A percentile compares a stretch with the other conserved stretches of the same genome.
Evolutionary conservation across 2,113 vertebrate species (phyloP).

Genomic region (Lates calcarifer): DNA sequence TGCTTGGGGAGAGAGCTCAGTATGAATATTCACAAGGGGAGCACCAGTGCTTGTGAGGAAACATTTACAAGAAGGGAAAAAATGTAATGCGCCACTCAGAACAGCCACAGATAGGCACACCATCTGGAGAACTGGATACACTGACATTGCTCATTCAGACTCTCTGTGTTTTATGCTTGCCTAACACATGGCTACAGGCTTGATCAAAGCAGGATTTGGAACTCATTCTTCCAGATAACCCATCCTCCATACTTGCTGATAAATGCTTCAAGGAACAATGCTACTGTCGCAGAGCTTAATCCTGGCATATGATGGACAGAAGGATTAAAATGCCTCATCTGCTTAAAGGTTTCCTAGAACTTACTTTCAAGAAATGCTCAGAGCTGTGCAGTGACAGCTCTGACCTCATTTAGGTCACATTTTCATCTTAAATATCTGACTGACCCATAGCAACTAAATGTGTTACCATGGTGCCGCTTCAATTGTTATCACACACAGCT

Average conservation of each 20-base stretch:
- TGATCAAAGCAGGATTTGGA: not conserved
- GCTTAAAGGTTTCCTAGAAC: slow-evolving; percentile 12
- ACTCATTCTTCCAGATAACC: not conserved
- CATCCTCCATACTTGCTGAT: not conserved
- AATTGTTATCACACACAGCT: not conserved
- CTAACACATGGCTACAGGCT: slow-evolving; percentile 1
- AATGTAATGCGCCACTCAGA: slow-evolving; percentile 41
- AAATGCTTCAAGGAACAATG: not conserved
- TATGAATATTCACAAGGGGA: slow-evolving; percentile 73
- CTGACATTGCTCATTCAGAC: slow-evolving; percentile 1
- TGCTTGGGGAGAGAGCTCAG: slow-evolving; percentile 20
- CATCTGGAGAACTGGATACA: slow-evolving; percentile 58
- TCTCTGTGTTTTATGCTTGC: not conserved
- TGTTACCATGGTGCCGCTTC: not conserved
- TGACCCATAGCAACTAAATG: no score
- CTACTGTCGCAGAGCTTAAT: not conserved
- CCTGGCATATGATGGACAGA: slow-evolving; percentile 45
- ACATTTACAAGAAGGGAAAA: slow-evolving; percentile 32
- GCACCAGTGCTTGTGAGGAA: slow-evolving; percentile 34
- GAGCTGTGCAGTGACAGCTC: no score
- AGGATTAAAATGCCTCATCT: slow-evolving; percentile 56
- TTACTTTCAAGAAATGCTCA: slow-evolving; percentile 14
- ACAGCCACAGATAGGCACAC: slow-evolving; percentile 25
- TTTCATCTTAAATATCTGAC: no score
- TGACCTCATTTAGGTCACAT: no score